A percentile compares a stretch with the other conserved stretches of the same genome.
These are phyloP conservation scores for Eumerus sabulonum DNA, from an alignment of 2,888 invertebrate species.

Conservation along the genomic window DNA sequence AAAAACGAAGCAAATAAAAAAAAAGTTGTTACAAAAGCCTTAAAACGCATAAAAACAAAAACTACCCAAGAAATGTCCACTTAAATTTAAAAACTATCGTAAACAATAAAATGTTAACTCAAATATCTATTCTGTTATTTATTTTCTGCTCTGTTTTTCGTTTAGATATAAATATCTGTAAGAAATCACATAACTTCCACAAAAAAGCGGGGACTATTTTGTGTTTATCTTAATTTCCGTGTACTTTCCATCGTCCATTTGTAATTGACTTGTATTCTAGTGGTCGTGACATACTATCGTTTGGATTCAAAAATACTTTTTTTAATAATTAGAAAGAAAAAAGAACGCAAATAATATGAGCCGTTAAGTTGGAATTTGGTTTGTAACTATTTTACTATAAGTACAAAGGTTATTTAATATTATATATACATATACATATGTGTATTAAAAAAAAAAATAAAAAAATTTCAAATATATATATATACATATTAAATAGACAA, in stretches of 20 bases:
- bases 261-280: not conserved
- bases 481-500: constrained; percentile 62
- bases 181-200: constrained; percentile 76
- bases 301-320: no score
- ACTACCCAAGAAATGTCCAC: constrained; percentile 52
- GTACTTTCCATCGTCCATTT: constrained; percentile 5
- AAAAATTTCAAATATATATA: constrained; percentile 30
- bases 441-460: constrained; percentile 63
- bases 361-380: constrained; percentile 37
- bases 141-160: constrained; percentile 31
- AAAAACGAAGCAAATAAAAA: constrained; percentile 48
- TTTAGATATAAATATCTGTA: constrained; percentile 55
- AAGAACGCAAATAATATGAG: constrained; percentile 9
- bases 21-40: constrained; percentile 71
- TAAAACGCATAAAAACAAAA: constrained; percentile 73
- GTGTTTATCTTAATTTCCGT: constrained; percentile 7
- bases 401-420: constrained; percentile 69
- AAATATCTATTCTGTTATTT: constrained; percentile 9
- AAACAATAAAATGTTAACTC: constrained; percentile 35
- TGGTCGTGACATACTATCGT: no score
- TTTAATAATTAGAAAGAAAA: not conserved
- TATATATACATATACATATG: constrained; percentile 62
- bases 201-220: constrained; percentile 44
- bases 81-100: constrained; percentile 61
- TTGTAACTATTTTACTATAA: constrained; percentile 65